Evolutionary conservation across 1,140 invertebrate genomes (phyloP), one percentile per base, ranked within the genome.

Genomic region (Lordiphosa stackelbergi): DNA sequence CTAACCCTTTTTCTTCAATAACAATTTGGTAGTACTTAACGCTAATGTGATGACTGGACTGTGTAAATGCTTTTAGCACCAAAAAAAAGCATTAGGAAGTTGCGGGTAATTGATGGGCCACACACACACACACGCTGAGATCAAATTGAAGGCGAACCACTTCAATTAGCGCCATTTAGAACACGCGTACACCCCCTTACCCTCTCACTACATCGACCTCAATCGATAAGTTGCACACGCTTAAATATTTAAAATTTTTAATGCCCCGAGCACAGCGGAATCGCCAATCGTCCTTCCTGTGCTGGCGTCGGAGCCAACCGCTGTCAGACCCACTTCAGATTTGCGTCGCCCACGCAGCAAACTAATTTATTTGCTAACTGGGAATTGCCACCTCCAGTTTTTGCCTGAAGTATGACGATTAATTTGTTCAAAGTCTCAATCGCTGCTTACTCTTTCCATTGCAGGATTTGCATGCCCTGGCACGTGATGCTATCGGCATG

Each of bases 251-350:
- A 59, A 83, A 64, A 63, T 59, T 53, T 66, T 46, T 46, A 31
- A 31, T 31, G 37, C 31, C 12, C 43, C 40, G 53, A 38, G 42
- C 41, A 5, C 22, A 31, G 28, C 54, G 43, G 37, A 16, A 31
- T 31, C 7, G 49, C 49, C 34, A 52, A 22, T 52, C 37, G 48
- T 37, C 19, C 19, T 2, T 22, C 34, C 48, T 36, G 40, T 36
- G 24, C 0, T 52, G 22, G 36, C 36, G 3, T 13, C 19, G 45
- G 28, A 13, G 31, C 52, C 38, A 31, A 53, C 57, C 55, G 70
- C 75, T 81, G 75, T 81, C 77, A 81, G 52, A 81, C 75, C 75
- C 77, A 81, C 71, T 71, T 81, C 75, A 83, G 75, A 81, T 83
- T 81, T 81, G 66, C 62, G 75, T 81, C 75, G 51, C 55, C 57